These are phyloP conservation scores for Rhyacichthys aspro DNA, from an alignment of 2,797 vertebrate genomes.

Conservation along the genomic window DNA sequence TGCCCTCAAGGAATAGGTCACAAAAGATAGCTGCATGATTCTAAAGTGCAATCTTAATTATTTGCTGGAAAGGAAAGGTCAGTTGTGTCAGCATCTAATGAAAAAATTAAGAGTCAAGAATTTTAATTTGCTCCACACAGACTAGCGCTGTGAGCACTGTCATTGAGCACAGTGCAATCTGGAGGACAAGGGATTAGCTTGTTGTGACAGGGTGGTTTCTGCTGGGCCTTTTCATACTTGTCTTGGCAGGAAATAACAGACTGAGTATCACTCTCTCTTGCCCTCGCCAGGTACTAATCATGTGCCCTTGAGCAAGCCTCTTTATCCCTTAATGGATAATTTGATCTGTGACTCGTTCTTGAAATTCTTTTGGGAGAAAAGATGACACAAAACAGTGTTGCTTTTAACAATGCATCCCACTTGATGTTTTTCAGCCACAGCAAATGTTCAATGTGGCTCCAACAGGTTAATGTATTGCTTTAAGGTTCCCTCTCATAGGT, in stretches of 20 bases:
- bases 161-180: conserved; percentile 15
- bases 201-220: conserved; percentile 25
- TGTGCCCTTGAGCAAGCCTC: conserved; percentile 41
- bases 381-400: conserved; percentile 12
- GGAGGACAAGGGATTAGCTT: conserved; percentile 19
- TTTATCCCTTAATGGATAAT: conserved; percentile 19
- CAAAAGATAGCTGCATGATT: conserved; percentile 13
- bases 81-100: conserved; percentile 2
- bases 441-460: neutral
- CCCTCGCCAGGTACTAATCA: conserved; percentile 34
- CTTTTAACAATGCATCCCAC: conserved; percentile 28
- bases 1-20: conserved; percentile 6
- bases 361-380: conserved; percentile 29
- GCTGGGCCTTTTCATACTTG: conserved; percentile 28
- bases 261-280: neutral
- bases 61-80: conserved; percentile 27
- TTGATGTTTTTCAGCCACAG: conserved; percentile 8
- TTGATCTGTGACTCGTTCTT: conserved; percentile 41
- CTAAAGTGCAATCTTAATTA: conserved; percentile 12
- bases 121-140: conserved; percentile 3
- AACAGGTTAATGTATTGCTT: conserved; percentile 12
- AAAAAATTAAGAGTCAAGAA: conserved; percentile 13
- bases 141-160: neutral
- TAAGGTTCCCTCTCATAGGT: neutral
- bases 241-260: conserved; percentile 23